Evolutionary conservation across 2,113 vertebrate species (phyloP).

Genomic region (Clarias gariepinus): DNA sequence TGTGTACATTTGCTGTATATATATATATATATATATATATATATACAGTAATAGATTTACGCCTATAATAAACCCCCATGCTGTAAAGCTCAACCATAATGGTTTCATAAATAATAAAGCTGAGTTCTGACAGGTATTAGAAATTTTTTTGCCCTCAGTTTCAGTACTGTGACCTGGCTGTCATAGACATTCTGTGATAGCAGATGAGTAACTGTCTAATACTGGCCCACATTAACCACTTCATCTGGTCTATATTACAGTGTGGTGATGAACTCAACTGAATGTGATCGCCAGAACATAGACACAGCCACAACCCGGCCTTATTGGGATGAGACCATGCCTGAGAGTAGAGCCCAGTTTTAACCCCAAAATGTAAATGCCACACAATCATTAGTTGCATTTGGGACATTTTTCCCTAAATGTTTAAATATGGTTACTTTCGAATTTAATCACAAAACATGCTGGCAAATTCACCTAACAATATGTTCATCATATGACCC

Average conservation of each 20-base stretch:
- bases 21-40: no score
- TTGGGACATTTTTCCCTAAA: neutral
- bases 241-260: neutral
- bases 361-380: neutral
- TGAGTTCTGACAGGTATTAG: neutral
- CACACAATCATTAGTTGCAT: neutral
- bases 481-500: no score
- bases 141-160: neutral
- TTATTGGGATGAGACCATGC: constrained; percentile 2
- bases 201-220: neutral
- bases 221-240: constrained; percentile 3
- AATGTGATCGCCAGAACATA: neutral
- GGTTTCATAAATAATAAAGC: neutral
- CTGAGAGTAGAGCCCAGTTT: neutral
- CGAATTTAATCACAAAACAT: neutral
- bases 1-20: no score
- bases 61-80: neutral
- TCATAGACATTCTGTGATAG: neutral
- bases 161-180: neutral
- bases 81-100: neutral
- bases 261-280: neutral
- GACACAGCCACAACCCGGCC: neutral
- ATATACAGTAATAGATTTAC: neutral
- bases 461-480: no score
- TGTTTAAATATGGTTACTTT: neutral